A percentile compares a stretch with the other conserved stretches of the same genome.
phyloP scores from a whole-genome alignment of 1,140 invertebrate genomes.

The Potamilus streckersoni region DNA sequence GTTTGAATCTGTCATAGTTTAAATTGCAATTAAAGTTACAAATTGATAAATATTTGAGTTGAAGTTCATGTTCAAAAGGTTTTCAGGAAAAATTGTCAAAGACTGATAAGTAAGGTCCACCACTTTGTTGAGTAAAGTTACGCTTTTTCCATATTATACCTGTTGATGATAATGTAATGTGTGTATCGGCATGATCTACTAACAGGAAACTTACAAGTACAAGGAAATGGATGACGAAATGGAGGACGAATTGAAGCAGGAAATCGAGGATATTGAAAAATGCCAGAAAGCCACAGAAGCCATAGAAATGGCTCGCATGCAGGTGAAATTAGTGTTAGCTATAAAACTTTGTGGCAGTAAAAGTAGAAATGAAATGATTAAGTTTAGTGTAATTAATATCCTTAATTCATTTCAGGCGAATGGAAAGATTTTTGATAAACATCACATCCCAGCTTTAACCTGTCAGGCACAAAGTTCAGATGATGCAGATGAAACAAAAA shows the following conservation, averaged over 20 bases:
- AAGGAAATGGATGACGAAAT: constrained; percentile 64
- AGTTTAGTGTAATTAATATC: no score
- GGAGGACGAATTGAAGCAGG: constrained; percentile 55
- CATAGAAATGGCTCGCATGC: constrained; percentile 45
- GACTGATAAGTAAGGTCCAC: not conserved
- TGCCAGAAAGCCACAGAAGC: constrained; percentile 39
- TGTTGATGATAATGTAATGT: constrained; percentile 8
- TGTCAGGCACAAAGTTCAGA: no score
- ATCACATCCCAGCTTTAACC: no score
- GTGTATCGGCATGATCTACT: constrained; percentile 27
- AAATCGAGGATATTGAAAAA: constrained; percentile 36
- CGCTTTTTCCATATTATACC: not conserved
- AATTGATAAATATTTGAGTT: not conserved
- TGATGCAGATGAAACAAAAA: no score
- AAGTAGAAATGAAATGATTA: no score
- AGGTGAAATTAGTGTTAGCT: constrained; percentile 41
- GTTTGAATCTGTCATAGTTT: no score
- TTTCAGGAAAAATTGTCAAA: not conserved
- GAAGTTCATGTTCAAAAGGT: not conserved
- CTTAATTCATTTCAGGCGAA: no score
- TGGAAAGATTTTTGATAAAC: no score
- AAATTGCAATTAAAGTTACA: no score
- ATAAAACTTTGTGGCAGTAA: no score
- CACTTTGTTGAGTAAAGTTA: not conserved
- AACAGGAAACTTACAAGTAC: constrained; percentile 65